Conservation (phyloP, 2,888 invertebrate genomes). For the Pemphredon lugubris region DNA sequence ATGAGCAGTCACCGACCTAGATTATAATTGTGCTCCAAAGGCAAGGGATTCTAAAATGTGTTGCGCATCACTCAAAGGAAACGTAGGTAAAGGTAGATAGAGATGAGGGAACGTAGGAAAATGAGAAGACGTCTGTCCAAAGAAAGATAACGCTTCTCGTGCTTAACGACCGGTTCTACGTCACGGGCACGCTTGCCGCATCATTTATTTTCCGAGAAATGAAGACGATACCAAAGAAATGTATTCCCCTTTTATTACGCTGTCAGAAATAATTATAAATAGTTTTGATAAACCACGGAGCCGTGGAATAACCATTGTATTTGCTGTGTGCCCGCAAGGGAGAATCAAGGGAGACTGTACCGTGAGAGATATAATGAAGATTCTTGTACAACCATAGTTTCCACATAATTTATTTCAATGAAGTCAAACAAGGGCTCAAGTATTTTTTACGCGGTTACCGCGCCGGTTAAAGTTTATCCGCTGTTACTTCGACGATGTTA, state of each 20-base stretch:
- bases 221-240: conserved; percentile 10
- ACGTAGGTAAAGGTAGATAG: conserved; percentile 5
- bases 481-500: too few relatives aligned
- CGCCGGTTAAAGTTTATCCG: too few relatives aligned
- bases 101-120: conserved; percentile 16
- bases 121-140: conserved; percentile 42
- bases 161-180: conserved; percentile 39
- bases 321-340: not conserved
- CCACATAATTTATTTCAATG: too few relatives aligned
- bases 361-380: conserved; percentile 11
- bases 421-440: too few relatives aligned
- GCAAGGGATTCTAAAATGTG: conserved; percentile 25
- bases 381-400: too few relatives aligned
- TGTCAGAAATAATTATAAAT: conserved; percentile 24
- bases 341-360: not conserved
- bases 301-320: not conserved
- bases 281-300: not conserved
- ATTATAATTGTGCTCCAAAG: conserved; percentile 30
- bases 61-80: conserved; percentile 22
- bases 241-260: conserved; percentile 2
- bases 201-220: conserved; percentile 39
- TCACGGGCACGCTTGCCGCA: conserved; percentile 2
- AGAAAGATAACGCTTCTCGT: conserved; percentile 36
- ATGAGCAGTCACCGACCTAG: conserved; percentile 23
- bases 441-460: not conserved